These are phyloP conservation scores for Dicyrtoma fusca DNA, from an alignment of 2,888 invertebrate genomes.

Conservation along the genomic window DNA sequence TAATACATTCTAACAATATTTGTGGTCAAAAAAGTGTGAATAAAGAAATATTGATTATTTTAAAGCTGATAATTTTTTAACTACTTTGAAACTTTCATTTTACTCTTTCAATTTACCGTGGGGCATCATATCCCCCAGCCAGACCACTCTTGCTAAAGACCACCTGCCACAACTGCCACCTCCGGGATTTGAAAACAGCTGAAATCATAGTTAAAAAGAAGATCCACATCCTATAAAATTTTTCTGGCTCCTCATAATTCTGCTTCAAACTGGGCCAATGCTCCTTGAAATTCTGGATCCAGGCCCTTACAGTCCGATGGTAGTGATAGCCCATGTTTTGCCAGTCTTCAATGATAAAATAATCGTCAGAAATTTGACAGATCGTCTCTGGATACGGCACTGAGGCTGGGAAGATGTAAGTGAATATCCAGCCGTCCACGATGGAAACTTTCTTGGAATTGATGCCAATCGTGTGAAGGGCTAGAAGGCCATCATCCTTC, in stretches of 20 bases:
- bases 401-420: conserved; percentile 53
- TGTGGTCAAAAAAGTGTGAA: too few relatives aligned
- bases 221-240: conserved; percentile 48
- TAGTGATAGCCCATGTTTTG: conserved; percentile 52
- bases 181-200: conserved; percentile 33
- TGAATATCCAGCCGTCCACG: conserved; percentile 52
- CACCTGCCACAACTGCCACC: conserved; percentile 40
- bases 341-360: conserved; percentile 52
- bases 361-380: too few relatives aligned
- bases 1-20: too few relatives aligned
- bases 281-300: conserved; percentile 38
- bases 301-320: conserved; percentile 45
- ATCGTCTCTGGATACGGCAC: too few relatives aligned
- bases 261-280: conserved; percentile 46
- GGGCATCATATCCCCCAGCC: conserved; percentile 29
- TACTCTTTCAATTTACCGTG: too few relatives aligned
- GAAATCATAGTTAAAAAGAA: conserved; percentile 42
- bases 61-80: too few relatives aligned
- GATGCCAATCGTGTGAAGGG: conserved; percentile 52
- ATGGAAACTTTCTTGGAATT: conserved; percentile 42
- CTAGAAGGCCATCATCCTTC: conserved; percentile 51
- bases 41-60: too few relatives aligned
- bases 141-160: conserved; percentile 35
- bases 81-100: too few relatives aligned
- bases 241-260: conserved; percentile 34